Base-by-base conservation (phyloP, 2,113 vertebrate species). In the Peucedramus taeniatus region DNA sequence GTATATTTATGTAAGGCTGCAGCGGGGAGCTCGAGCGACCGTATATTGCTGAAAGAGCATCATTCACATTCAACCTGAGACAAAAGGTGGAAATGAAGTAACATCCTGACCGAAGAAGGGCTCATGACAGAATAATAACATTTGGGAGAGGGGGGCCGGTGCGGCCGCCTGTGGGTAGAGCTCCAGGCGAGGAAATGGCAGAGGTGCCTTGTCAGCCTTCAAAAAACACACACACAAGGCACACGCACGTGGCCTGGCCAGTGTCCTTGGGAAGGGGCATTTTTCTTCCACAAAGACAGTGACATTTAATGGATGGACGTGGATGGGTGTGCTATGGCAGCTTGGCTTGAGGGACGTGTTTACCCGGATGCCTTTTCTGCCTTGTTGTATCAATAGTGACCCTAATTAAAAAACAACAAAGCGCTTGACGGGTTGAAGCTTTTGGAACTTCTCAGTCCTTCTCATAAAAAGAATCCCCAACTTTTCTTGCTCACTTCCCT, bases 61-160 rank as follows among this genome's bases (percentile, higher is more conserved):
- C 98, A 98, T 98, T 99, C 98, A 94, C 99, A 99, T 99, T 99
- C 98, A 99, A 97, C 96, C 97, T 60, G 96, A 98, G 98, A 99
- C 99, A 99, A 99, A 99, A 99, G 99, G 98, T 99, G 99, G 99
- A 99, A 99, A 99, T 99, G 99, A 99, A 99, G 99, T 98, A 99
- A 99, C 98, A 99, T 99, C 99, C 99, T 99, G 98, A 98, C 97
- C 47, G 33, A 95, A 98, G 98, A 98, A 98, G 98, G 98, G 98
- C 99, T 99, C 98, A 98, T 97, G 99, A 99, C 99, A 99, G 98
- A 99, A 99, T 99, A 99, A 99, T 99, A 99, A 98, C 97, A 91
- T 97, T 98, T 96, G 97, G 96, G 98, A 98, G 98, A 98, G 97
- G 98, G 98, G 98, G 98, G 98, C 95, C 57, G 5, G 75, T 91